Base-by-base conservation (phyloP, 1,140 invertebrate genomes). In the Anoplolepis gracilipes region DNA sequence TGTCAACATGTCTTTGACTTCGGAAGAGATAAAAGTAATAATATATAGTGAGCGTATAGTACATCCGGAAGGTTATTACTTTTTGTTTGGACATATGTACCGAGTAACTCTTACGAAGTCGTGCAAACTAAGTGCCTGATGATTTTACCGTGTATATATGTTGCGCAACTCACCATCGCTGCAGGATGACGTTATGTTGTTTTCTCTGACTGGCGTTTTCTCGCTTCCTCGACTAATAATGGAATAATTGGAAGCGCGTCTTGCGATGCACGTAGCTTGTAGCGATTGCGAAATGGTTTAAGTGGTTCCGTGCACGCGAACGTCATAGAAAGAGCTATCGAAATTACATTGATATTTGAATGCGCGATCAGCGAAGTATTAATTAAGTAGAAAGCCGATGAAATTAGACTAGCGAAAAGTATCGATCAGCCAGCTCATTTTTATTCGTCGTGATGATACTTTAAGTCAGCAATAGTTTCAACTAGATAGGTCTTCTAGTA, bases 191-290 rank as follows among this genome's bases (percentile, higher is more conserved):
- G 65, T 69, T 36, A 49, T 42, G 76, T 79, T 81, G 36, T 72
- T 72, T 81, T 42, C 65, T 72, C 65, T 72, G 65, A 59, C 78
- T 36, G 53, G n/a, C 53, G 53, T 82, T 82, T 82, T 82, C 67
- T 82, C 78, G 53, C 55, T 73, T 59, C 67, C 36, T 25, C 28
- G 28, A 36, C 67, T 59, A 73, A 72, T 82, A 82, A 72, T 73
- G 78, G 36, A 82, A 82, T 82, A 82, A 82, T 72, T 82, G 78
- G 49, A 46, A 61, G 78, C 67, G 78, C 78, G 67, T 82, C 78
- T 42, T 69, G 46, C 55, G 78, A 82, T 82, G 78, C n/a, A 72
- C 67, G 67, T 57, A 46, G 62, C n/a, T 25, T 36, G 49, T 81
- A 69, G 46, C 72, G 67, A 73, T 82, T 55, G 55, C 78, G 53